A percentile compares a stretch with the other conserved stretches of the same genome.
phyloP scores from a whole-genome alignment of 2,888 invertebrate species.

The Hoplodrina blanda region DNA sequence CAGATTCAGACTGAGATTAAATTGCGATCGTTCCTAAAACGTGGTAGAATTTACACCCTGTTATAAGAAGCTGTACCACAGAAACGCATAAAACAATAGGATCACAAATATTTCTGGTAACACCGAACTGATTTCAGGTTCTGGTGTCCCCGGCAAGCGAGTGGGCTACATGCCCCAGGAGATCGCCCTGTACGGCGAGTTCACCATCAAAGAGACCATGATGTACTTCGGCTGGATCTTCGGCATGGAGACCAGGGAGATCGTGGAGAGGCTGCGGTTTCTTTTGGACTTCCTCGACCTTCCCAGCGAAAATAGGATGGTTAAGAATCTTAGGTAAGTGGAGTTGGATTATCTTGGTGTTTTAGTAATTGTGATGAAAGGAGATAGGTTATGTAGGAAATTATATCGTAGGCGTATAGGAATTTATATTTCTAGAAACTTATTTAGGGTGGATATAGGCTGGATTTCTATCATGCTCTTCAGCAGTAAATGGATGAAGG shows the following conservation, averaged over 20 bases:
- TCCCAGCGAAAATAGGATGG: slow-evolving; percentile 95
- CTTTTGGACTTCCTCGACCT: slow-evolving; percentile 97
- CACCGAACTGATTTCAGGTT: slow-evolving; percentile 83
- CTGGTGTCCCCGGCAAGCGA: slow-evolving; percentile 97
- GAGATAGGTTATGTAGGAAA: no score
- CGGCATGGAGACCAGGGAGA: slow-evolving; percentile 96
- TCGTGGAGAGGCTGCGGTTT: slow-evolving; percentile 95
- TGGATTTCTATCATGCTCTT: no score
- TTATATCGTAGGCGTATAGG: no score
- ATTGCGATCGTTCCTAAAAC: no score
- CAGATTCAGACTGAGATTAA: no score
- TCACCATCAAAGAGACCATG: slow-evolving; percentile 98
- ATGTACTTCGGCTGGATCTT: slow-evolving; percentile 99
- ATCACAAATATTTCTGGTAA: background rate
- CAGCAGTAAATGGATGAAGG: no score
- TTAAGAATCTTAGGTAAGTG: slow-evolving; percentile 87
- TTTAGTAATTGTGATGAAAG: background rate
- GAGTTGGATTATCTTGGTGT: background rate
- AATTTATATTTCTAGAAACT: no score
- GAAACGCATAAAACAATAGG: no score
- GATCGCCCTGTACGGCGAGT: slow-evolving; percentile 97
- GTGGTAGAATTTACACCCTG: no score
- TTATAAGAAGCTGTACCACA: no score
- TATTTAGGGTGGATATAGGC: no score
- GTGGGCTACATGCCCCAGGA: slow-evolving; percentile 99